Evolutionary conservation across 2,113 vertebrate species (phyloP), one percentile per base, ranked within the genome.

Genomic region (Onychostruthus taczanowskii): DNA sequence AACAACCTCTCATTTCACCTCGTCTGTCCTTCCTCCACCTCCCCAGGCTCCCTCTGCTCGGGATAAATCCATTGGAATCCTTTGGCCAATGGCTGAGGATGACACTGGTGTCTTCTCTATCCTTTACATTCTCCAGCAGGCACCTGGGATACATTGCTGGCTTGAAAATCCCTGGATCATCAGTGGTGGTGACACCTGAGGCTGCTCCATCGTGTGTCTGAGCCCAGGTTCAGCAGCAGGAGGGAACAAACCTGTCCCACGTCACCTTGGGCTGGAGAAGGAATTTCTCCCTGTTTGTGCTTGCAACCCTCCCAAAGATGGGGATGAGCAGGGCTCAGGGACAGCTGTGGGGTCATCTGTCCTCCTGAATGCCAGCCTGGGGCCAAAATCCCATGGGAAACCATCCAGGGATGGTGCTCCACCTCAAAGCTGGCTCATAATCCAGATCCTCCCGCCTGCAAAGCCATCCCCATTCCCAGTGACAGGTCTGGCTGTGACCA

Each of bases 381-480:
- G 37, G 26, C n/a, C 33, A 53, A 52, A 96, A 70, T 27, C n/a
- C 46, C 69, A 15, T 1, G 9, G 39, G 53, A 41, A 63, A 50
- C 12, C 22, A n/a, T 0, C 33, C 52, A n/a, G 50, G 72, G 17
- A 5, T 26, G 62, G 35, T 13, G 5, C 22, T 8, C 52, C 52
- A 5, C 37, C 52, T 21, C 62, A 9, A 4, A 43, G 52, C 44
- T 28, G 21, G 6, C 17, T 13, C 41, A 0, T 3, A 4, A 37
- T 9, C 22, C 0, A 0, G 24, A 44, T 53, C 31, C 18, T 39
- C n/a, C 26, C 0, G 0, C 4, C 22, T 10, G 3, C 47, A 53
- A 43, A 87, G 16, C 21, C 3, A 0, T 4, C 20, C 41, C 39
- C 5, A 0, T 3, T 19, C 19, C 27, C 41, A 8, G 6, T 2